Percentiles rank a stretch among this genome's conserved stretches.
Conservation (phyloP, 2,797 vertebrate species). For the Poliocrania exsul region DNA sequence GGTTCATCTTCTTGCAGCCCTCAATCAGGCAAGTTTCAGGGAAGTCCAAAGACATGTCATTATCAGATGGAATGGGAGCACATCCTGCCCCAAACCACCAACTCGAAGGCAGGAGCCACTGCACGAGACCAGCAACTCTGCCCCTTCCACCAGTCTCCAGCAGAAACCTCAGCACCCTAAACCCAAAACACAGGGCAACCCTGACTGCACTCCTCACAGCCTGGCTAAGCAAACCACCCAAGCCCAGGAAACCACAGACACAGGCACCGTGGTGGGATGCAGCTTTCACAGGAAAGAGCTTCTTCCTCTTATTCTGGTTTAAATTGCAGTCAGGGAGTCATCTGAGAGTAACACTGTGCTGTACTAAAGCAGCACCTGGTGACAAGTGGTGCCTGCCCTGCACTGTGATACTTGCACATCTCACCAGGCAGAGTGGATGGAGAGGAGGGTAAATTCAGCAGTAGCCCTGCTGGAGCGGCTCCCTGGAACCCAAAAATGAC, state of each 20-base stretch:
- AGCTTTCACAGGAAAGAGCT: neutral
- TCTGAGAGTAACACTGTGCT: neutral
- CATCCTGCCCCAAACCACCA: neutral
- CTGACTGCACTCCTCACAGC: neutral
- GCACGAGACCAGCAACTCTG: rapidly evolving
- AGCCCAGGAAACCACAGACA: neutral
- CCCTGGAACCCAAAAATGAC: too few relatives aligned
- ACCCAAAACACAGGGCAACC: neutral
- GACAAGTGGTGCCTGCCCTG: rapidly evolving
- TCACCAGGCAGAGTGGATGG: neutral
- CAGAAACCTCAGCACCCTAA: neutral
- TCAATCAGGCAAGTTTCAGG: neutral
- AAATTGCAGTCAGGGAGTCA: neutral
- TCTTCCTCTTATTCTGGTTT: neutral
- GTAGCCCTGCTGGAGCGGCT: neutral
- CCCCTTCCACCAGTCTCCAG: neutral
- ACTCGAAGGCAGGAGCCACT: neutral
- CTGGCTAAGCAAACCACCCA: neutral
- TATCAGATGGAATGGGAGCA: neutral
- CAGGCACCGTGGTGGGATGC: rapidly evolving
- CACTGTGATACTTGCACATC: neutral
- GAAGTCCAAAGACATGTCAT: neutral
- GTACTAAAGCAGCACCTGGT: neutral
- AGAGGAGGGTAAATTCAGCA: neutral
- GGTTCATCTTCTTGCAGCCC: neutral